Conservation (phyloP, 2,113 vertebrate genomes). For the Camarhynchus parvulus region DNA sequence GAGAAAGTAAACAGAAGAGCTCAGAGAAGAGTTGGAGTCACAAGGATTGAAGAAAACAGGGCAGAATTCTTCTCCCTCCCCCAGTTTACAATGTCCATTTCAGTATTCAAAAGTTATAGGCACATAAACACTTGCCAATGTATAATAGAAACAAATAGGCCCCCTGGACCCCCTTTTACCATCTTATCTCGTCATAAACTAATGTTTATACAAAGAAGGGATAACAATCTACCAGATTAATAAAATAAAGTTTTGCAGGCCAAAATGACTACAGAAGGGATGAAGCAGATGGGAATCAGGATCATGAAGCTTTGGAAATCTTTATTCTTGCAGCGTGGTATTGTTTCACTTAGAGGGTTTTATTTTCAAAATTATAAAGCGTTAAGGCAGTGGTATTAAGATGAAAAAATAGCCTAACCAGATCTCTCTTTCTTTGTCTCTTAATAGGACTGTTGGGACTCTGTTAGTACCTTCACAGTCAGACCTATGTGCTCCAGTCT, state of each 20-base stretch:
- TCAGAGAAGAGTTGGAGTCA: neutral
- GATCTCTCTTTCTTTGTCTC: neutral
- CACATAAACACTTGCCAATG: neutral
- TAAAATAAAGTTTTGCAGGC: neutral
- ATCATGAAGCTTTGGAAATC: neutral
- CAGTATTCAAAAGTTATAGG: neutral
- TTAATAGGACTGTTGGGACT: neutral
- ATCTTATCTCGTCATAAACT: neutral
- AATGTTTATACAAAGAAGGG: neutral
- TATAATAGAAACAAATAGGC: neutral
- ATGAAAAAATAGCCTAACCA: neutral
- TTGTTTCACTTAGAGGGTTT: neutral
- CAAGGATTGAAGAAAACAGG: neutral
- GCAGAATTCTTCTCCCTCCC: neutral
- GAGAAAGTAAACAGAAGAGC: neutral
- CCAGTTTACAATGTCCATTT: neutral
- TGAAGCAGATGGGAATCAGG: neutral
- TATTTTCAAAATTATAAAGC: neutral
- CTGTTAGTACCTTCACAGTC: neutral
- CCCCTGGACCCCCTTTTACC: neutral
- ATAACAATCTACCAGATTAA: neutral
- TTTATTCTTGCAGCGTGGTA: neutral
- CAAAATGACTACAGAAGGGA: neutral
- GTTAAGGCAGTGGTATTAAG: neutral
- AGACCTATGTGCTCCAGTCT: neutral